Evolutionary conservation across 92 coral and sea anemone genomes (phyloP).

Genomic region (Siderastrea siderea): DNA sequence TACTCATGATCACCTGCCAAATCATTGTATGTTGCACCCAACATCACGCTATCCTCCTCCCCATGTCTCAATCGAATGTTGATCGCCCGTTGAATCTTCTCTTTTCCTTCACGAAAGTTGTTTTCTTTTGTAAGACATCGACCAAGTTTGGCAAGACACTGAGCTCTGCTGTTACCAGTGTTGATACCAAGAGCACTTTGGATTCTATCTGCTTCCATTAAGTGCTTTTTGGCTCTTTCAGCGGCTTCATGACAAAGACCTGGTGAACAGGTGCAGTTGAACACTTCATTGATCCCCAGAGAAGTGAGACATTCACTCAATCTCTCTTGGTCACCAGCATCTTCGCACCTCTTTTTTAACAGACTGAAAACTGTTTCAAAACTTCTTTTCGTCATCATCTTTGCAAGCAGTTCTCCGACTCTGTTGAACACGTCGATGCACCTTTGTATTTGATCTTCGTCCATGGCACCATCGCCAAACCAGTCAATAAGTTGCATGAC

Average conservation of each 20-base stretch:
- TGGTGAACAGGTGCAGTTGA: constrained; percentile 44
- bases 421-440: constrained; percentile 55
- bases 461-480: constrained; percentile 21
- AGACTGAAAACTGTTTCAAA: background rate
- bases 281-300: constrained; percentile 56
- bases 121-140: constrained; percentile 44
- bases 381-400: constrained; percentile 29
- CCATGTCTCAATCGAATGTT: background rate
- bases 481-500: constrained; percentile 44
- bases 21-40: constrained; percentile 53
- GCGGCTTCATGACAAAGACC: constrained; percentile 37
- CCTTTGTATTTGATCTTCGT: background rate
- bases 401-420: constrained; percentile 52
- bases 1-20: constrained; percentile 51
- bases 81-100: constrained; percentile 47
- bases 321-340: constrained; percentile 25
- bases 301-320: constrained; percentile 63
- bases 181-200: constrained; percentile 34
- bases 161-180: constrained; percentile 66
- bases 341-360: constrained; percentile 16
- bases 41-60: constrained; percentile 10
- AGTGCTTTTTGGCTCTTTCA: constrained; percentile 33
- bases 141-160: constrained; percentile 73
- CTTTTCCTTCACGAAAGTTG: background rate
- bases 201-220: constrained; percentile 38